Evolutionary conservation across 2,888 invertebrate species (phyloP).

Genomic region (Tiliacea aurago): DNA sequence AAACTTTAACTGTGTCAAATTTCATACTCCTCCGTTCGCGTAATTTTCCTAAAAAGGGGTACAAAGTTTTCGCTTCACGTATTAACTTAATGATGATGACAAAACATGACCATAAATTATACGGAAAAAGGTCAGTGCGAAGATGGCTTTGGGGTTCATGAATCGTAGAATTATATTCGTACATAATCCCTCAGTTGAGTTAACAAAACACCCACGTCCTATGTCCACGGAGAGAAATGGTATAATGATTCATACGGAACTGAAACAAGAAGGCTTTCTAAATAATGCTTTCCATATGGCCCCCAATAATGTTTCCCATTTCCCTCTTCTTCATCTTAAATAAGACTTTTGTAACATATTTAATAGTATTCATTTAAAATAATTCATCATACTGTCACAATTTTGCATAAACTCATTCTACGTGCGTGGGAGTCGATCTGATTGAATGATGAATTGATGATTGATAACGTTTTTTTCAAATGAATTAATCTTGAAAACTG

Average conservation of each 20-base stretch:
- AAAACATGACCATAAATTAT: background rate
- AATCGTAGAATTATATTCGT: background rate
- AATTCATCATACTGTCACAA: constrained; percentile 31
- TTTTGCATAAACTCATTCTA: constrained; percentile 23
- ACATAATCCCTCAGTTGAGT: background rate
- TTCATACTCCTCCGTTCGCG: too few species aligned
- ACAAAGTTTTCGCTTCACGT: too few species aligned
- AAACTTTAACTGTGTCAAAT: too few species aligned
- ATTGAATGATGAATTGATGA: constrained; percentile 16
- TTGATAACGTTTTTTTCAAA: constrained; percentile 47
- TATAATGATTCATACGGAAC: background rate
- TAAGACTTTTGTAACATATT: constrained; percentile 12
- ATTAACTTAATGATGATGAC: background rate
- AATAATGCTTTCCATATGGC: background rate
- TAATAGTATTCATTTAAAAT: background rate
- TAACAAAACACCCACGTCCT: background rate
- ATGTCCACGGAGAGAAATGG: background rate
- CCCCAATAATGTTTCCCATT: too few species aligned
- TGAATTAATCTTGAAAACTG: constrained; percentile 42
- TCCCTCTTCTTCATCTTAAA: background rate
- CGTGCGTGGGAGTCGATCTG: constrained; percentile 50
- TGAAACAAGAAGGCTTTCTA: constrained; percentile 8
- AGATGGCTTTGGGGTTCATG: background rate
- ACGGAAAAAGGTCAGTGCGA: background rate
- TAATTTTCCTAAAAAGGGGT: too few species aligned